phyloP scores from a whole-genome alignment of 2,113 vertebrate genomes.

The Gasterosteus aculeatus region DNA sequence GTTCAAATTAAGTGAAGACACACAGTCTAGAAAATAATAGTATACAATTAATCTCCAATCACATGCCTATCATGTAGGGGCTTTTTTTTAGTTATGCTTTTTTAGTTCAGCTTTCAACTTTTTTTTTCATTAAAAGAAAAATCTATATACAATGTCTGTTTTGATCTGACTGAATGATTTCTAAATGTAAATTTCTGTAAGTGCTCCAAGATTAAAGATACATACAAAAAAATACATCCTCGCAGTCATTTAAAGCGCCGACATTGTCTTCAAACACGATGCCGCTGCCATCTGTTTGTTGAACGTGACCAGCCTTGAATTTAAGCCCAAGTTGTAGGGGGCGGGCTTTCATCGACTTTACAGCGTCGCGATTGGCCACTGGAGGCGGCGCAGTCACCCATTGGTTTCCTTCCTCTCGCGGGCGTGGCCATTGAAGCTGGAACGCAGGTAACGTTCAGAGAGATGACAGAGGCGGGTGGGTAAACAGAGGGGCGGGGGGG shows the following conservation, averaged over 20 bases:
- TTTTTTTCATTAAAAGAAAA: background rate
- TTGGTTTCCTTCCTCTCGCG: conserved; percentile 39
- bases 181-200: background rate
- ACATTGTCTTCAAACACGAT: background rate
- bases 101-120: background rate
- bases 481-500: conserved; percentile 40
- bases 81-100: too few relatives aligned
- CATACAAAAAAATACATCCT: background rate
- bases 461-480: conserved; percentile 54
- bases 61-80: background rate
- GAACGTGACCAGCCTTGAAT: background rate
- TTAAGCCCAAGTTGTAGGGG: background rate
- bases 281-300: background rate
- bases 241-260: background rate
- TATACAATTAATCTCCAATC: background rate
- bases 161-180: background rate
- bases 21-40: background rate
- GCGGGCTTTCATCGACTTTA: background rate
- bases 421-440: conserved; percentile 40
- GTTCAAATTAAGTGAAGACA: background rate
- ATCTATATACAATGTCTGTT: background rate
- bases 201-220: conserved; percentile 33
- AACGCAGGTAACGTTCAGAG: conserved; percentile 62
- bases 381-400: background rate
- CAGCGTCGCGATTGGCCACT: conserved; percentile 53